Evolutionary conservation across 2,888 invertebrate genomes (phyloP), one percentile per base, ranked within the genome.

Genomic region (Acanthosepion lycidas): DNA sequence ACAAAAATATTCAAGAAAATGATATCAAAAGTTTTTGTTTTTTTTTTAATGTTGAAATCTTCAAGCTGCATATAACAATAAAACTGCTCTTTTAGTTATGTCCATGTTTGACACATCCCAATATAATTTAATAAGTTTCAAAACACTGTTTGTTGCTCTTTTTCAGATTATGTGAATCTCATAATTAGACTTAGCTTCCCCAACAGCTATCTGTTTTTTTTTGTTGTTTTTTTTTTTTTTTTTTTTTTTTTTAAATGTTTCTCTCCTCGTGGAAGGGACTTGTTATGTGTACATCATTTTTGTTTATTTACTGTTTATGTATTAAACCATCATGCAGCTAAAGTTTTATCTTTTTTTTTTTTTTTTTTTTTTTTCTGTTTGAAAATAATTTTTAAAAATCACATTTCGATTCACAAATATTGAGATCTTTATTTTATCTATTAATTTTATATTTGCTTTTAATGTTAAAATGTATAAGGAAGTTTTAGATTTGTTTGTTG

Each of bases 1-100:
- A 78, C 78, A 78, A 78, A 78, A 78, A 78, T 78, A 78, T 78
- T 78, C 78, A 78, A 78, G 78, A 78, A 78, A 78, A 78, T 78
- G n/a, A 78, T 78, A 78, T 78, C n/a, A n/a, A 78, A 78, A 78
- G 78, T 78, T 18, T 78, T 78, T 78, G n/a, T 78, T 78, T 78
- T 78, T n/a, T 78, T 78, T 78, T 78, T 15, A 78, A 78, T 78
- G 78, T 78, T 78, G n/a, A 78, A 18, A 78, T n/a, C 33, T 78
- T 15, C 78, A n/a, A 78, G 9, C 33, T 15, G 78, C 78, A 78
- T 78, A 33, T 78, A 78, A 78, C n/a, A 78, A 78, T 33, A 78
- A 78, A n/a, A 78, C n/a, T 78, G 78, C 78, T n/a, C n/a, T 33
- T 78, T 78, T 78, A 18, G n/a, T 78, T 78, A n/a, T 78, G n/a